Percentiles rank a stretch among this genome's conserved stretches.
phyloP scores from a whole-genome alignment of 1,140 invertebrate genomes.

The Drosophila kanapiae region DNA sequence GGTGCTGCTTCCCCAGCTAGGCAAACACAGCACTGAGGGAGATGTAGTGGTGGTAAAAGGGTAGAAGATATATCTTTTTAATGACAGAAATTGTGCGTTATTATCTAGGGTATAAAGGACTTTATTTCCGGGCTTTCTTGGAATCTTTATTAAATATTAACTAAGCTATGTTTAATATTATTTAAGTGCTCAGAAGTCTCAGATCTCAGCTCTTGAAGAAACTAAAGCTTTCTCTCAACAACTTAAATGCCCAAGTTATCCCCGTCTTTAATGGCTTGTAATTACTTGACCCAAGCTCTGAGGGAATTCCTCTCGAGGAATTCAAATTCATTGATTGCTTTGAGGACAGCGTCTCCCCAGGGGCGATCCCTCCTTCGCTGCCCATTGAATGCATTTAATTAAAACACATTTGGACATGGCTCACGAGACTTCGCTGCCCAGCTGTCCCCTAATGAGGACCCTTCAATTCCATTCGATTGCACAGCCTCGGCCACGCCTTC shows the following conservation, averaged over 20 bases:
- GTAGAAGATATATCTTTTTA: conserved; percentile 27
- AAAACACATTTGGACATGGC: conserved; percentile 46
- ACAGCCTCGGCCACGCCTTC: conserved; percentile 48
- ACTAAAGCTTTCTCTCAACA: not conserved
- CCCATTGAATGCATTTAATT: conserved; percentile 51
- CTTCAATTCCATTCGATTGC: conserved; percentile 58
- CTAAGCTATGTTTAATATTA: too few relatives aligned
- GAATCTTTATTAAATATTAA: not conserved
- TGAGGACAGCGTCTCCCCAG: not conserved
- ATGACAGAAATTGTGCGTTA: conserved; percentile 51
- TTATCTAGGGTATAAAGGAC: not conserved
- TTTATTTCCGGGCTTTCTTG: not conserved
- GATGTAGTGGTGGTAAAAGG: not conserved
- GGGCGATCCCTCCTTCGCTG: not conserved
- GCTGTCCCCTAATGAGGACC: conserved; percentile 46
- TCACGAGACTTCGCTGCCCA: conserved; percentile 2
- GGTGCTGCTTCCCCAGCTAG: not conserved
- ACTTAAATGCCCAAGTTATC: not conserved
- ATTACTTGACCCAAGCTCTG: conserved; percentile 6
- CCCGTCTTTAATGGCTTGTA: not conserved
- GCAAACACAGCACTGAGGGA: not conserved
- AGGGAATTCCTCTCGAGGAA: conserved; percentile 4
- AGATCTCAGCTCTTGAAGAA: not conserved
- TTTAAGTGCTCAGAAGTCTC: too few relatives aligned
- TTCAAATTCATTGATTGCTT: conserved; percentile 24